phyloP scores from a whole-genome alignment of 2,797 vertebrate genomes.

The Otolemur crassicaudatus region DNA sequence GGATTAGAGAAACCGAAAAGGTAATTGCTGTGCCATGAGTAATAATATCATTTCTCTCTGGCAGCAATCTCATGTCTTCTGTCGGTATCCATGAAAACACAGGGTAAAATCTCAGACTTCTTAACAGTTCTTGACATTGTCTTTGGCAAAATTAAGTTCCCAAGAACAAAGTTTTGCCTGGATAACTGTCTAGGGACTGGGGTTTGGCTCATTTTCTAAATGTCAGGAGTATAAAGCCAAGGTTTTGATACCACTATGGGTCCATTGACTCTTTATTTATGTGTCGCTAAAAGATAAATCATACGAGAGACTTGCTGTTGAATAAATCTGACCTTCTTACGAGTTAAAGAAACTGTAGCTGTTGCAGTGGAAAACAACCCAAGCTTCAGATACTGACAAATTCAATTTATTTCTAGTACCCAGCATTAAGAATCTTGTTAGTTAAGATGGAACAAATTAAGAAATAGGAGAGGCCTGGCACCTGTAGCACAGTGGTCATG shows the following conservation, averaged over 20 bases:
- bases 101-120: not conserved
- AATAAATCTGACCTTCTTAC: not conserved
- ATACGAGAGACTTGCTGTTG: not conserved
- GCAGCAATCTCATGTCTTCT: not conserved
- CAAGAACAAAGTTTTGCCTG: constrained; percentile 23
- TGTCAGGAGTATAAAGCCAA: not conserved
- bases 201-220: not conserved
- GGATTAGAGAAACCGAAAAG: constrained; percentile 2
- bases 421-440: not conserved
- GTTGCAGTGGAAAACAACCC: not conserved
- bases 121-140: not conserved
- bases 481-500: no score
- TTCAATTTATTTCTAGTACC: not conserved
- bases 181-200: not conserved
- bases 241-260: not conserved
- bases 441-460: not conserved
- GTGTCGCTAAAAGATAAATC: constrained; percentile 18
- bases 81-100: not conserved
- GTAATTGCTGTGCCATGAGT: not conserved
- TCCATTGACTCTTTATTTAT: not conserved
- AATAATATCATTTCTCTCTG: not conserved
- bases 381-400: not conserved
- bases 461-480: not conserved
- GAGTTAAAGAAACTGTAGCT: not conserved
- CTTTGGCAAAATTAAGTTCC: constrained; percentile 4